phyloP scores from a whole-genome alignment of 2,113 vertebrate genomes.

The Gavialis gangeticus region DNA sequence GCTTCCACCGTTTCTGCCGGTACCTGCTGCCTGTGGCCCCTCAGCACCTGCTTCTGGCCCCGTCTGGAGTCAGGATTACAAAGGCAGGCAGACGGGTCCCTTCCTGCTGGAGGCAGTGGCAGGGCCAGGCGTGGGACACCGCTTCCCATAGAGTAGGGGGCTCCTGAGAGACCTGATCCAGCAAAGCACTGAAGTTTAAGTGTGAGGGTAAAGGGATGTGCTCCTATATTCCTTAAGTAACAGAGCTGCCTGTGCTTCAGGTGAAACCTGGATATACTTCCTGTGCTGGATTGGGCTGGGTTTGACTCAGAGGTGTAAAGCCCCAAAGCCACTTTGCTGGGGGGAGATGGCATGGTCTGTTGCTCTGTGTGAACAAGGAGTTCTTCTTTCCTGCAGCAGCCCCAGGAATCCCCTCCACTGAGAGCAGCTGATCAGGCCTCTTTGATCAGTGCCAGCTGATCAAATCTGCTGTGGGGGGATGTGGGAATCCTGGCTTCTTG shows the following conservation, averaged over 20 bases:
- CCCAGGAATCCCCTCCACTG: not conserved
- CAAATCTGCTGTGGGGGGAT: not conserved
- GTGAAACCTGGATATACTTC: not conserved
- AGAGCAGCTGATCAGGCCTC: not conserved
- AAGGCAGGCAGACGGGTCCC: not conserved
- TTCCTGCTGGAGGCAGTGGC: not conserved
- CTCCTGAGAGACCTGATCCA: not conserved
- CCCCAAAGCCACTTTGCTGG: too few relatives aligned
- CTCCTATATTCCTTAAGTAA: not conserved
- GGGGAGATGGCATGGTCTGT: not conserved
- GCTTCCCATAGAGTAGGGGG: not conserved
- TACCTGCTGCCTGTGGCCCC: not conserved
- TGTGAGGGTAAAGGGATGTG: not conserved
- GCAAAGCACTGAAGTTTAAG: not conserved
- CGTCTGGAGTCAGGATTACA: not conserved
- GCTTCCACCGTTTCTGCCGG: not conserved
- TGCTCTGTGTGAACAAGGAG: not conserved
- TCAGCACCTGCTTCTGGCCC: not conserved
- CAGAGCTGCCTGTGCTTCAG: not conserved
- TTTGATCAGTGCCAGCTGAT: not conserved
- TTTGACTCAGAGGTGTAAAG: not conserved
- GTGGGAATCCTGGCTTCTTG: too few relatives aligned
- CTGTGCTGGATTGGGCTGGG: not conserved
- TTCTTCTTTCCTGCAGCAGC: not conserved
- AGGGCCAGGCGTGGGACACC: not conserved